phyloP scores from a whole-genome alignment of 2,888 invertebrate species.

The Pyrrhosoma nymphula region DNA sequence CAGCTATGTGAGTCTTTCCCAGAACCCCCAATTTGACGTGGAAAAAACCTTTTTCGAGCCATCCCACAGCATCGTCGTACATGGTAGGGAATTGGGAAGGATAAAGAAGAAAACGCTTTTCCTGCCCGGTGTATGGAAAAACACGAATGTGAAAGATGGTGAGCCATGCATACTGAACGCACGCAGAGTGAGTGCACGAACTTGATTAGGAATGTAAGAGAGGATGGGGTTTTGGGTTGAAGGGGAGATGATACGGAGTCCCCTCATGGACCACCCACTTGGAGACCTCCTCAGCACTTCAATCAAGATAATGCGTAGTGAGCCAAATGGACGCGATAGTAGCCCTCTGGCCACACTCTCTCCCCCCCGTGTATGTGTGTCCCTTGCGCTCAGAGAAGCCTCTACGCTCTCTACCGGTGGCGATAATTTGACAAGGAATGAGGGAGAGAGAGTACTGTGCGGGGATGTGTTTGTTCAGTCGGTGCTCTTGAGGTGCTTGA shows the following conservation, averaged over 20 bases:
- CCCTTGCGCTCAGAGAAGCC: not conserved
- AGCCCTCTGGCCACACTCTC: not conserved
- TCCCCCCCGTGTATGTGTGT: not conserved
- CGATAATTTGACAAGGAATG: not conserved
- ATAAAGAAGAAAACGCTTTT: no score
- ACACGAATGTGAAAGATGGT: no score
- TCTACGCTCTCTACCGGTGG: not conserved
- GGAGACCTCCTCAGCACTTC: not conserved
- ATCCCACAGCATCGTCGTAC: no score
- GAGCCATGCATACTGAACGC: no score
- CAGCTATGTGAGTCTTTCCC: no score
- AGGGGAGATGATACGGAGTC: not conserved
- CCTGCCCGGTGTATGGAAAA: no score
- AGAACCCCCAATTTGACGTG: no score
- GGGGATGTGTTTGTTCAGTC: no score
- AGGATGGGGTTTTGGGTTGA: not conserved
- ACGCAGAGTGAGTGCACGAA: not conserved
- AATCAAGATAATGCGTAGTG: conserved; percentile 1
- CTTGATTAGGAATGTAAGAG: not conserved
- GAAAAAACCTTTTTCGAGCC: no score
- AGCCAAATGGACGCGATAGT: not conserved
- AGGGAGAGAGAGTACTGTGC: no score
- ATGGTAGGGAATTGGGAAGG: no score
- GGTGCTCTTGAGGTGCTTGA: no score
- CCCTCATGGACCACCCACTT: not conserved